Conservation (phyloP, 2,888 invertebrate genomes). For the Papilio gigon region DNA sequence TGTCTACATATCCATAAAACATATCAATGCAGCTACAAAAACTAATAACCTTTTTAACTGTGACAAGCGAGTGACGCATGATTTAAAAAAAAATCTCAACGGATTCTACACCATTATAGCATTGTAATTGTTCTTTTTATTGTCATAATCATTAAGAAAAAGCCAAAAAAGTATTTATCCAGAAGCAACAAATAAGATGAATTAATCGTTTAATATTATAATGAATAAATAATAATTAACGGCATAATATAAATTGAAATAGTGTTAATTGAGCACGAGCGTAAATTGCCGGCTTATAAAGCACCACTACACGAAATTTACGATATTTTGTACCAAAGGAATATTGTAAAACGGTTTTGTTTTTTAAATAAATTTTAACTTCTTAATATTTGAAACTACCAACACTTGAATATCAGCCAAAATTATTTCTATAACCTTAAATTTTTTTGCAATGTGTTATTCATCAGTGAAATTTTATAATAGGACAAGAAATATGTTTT, state of each 20-base stretch:
- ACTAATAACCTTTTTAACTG: conserved; percentile 13
- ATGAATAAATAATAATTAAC: not conserved
- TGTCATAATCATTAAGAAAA: not conserved
- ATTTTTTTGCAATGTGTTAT: too few species aligned
- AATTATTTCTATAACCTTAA: too few species aligned
- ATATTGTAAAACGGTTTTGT: not conserved
- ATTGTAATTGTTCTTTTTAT: not conserved
- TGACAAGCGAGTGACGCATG: not conserved
- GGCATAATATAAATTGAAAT: not conserved
- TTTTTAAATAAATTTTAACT: not conserved
- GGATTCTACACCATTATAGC: not conserved
- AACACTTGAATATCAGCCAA: not conserved
- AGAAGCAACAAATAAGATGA: not conserved
- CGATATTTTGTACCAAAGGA: not conserved
- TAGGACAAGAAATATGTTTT: not conserved
- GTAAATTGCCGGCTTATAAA: conserved; percentile 4
- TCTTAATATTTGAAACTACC: not conserved
- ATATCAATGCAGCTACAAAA: conserved; percentile 33
- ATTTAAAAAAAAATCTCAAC: conserved; percentile 18
- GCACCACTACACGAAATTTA: not conserved
- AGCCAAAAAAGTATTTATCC: not conserved
- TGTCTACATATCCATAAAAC: conserved; percentile 38
- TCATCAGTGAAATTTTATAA: not conserved
- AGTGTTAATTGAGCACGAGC: not conserved
- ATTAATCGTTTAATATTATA: not conserved